Base-by-base conservation (phyloP, 2,797 vertebrate species). In the Delichon dasypus region DNA sequence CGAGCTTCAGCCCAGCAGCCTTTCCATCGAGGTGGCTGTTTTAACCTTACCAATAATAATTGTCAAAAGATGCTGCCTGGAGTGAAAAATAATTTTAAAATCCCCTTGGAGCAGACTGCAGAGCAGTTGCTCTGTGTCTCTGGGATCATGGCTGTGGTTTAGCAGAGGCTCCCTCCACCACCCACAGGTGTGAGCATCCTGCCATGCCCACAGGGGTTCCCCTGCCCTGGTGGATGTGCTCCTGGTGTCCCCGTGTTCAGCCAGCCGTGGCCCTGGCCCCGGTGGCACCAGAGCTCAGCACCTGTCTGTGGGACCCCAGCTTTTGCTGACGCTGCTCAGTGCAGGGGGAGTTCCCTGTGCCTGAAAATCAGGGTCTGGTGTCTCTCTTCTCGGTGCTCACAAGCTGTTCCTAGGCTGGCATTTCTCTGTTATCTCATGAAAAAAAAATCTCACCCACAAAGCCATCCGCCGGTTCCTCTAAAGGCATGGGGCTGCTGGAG, bases 291-390 rank as follows among this genome's bases (percentile, higher is more conserved):
- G 47, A 53, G 61, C 38, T 16, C 61, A 34, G 58, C 4, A 3
- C 15, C 57, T 34, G 45, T 54, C 42, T 7, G 13, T 6, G 2
- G 27, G 22, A 42, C 27, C 42, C 81, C 44, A 12, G 34, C 27
- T n/a, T 26, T 3, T 27, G 17, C 26, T 30, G 70, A 44, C 55
- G 30, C 23, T 36, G 3, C 23, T 68, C 45, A 26, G 50, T 0
- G 10, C 44, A 66, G 54, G 0, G 0, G 15, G 7, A 6, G 4
- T 8, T 80, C 38, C 34, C 47, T 10, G 1, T 0, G 0, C 23
- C 78, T 50, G 32, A 30, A 89, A 67, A 78, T 51, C 68, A 48
- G 58, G 25, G 30, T 38, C n/a, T 58, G 58, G 11, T 17, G 11
- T 53, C 13, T 29, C 34, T 47, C 50, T 23, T n/a, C 34, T 34